Evolutionary conservation across 2,888 invertebrate genomes (phyloP).

Genomic region (Drosophila greeni): DNA sequence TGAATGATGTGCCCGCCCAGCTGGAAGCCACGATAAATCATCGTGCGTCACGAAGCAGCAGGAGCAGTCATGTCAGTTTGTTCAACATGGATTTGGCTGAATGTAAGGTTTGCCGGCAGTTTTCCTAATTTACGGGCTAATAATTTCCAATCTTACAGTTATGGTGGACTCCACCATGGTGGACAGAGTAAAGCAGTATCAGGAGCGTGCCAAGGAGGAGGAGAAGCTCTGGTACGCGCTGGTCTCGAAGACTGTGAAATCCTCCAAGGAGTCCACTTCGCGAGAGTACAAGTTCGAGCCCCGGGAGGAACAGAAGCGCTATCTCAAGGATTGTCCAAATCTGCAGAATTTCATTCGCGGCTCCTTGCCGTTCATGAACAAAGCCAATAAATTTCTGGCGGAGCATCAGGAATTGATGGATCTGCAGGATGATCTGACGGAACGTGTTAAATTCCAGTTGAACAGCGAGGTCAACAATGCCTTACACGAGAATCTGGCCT

Average conservation of each 20-base stretch:
- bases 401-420: slow-evolving; percentile 58
- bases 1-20: slow-evolving; percentile 28
- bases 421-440: slow-evolving; percentile 51
- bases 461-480: slow-evolving; percentile 9
- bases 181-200: slow-evolving; percentile 14
- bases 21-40: slow-evolving; percentile 26
- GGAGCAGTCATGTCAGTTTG: slow-evolving; percentile 58
- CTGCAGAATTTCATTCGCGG: slow-evolving; percentile 64
- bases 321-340: slow-evolving; percentile 61
- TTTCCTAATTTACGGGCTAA: no score
- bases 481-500: slow-evolving; percentile 15
- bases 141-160: not conserved
- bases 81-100: slow-evolving; percentile 60
- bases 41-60: slow-evolving; percentile 29
- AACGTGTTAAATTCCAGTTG: slow-evolving; percentile 33
- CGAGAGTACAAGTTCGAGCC: slow-evolving; percentile 36
- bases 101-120: slow-evolving; percentile 38
- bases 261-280: not conserved
- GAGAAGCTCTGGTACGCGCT: slow-evolving; percentile 25
- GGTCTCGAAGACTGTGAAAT: slow-evolving; percentile 5
- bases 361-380: slow-evolving; percentile 59
- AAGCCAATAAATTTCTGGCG: slow-evolving; percentile 56
- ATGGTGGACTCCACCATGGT: not conserved
- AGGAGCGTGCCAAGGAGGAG: slow-evolving; percentile 6
- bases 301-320: slow-evolving; percentile 60